Base-by-base conservation (phyloP, 1,140 invertebrate genomes). In the Zaprionus camerounensis region DNA sequence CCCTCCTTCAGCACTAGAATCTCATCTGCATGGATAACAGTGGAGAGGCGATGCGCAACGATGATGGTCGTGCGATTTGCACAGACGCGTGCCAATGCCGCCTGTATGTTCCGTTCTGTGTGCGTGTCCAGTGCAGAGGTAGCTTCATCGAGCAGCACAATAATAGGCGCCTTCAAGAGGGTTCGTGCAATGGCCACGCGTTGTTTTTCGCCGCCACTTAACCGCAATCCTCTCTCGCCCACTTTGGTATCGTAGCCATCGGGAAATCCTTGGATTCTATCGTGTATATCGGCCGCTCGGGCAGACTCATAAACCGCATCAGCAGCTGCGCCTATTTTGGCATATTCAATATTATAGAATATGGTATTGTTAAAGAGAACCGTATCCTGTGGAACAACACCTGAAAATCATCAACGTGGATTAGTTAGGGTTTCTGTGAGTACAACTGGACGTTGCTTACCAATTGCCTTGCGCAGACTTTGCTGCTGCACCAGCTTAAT, bases 301-400 rank as follows among this genome's bases (percentile, higher is more conserved):
- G 98, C 97, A 57, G 99, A 98, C 38, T 96, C 94, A 72, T 97
- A 96, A 1, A 99, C 94, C 80, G 99, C 98, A 17, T 95, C 95
- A 65, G 98, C 96, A 1, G 94, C 93, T 5, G 98, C 96, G 34
- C 94, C 94, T 20, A 97, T 94, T 82, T 95, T 95, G 13, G 98
- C 98, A 93, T 99, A 99, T 62, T 96, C 96, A 73, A 99, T 99
- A 92, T 99, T 99, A 92, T 98, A 99, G 78, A 96, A 96, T 55
- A 99, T 98, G 15, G 97, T 96, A 87, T 98, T 97, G 92, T 99
- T 99, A 91, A 99, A 99, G 0, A 99, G 94, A 24, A 99, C 98
- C 15, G 98, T 99, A 91, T 99, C 98, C 93, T 99, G 98, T 2
- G 98, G 98, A 38, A 99, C 98, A 28, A 99, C 98, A 38, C 98